phyloP scores from a whole-genome alignment of 53 echinoderm and acorn worm species.

The Zoroaster sp. region DNA sequence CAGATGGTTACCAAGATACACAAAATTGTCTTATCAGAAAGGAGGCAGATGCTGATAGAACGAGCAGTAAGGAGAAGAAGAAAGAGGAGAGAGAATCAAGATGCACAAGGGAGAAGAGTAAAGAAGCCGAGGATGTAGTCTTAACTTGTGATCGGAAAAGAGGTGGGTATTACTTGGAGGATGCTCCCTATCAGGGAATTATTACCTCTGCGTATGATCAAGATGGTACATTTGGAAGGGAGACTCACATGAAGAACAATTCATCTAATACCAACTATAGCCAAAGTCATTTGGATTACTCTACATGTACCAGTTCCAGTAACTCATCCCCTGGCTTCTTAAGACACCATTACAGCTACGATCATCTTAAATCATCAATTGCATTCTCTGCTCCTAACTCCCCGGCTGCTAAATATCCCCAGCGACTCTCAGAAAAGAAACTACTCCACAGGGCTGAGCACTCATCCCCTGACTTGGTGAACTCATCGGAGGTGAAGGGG shows the following conservation, averaged over 20 bases:
- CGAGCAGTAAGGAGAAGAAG: neutral
- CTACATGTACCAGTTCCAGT: neutral
- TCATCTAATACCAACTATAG: neutral
- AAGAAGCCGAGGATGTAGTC: constrained; percentile 33
- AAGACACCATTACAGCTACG: constrained; percentile 44
- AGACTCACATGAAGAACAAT: neutral
- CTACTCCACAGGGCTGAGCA: constrained; percentile 40
- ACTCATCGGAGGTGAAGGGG: neutral
- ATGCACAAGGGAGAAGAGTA: constrained; percentile 34
- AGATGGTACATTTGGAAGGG: neutral
- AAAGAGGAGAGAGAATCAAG: neutral
- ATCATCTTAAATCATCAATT: constrained; percentile 30
- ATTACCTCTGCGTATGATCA: neutral
- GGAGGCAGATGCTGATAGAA: neutral
- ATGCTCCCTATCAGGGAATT: constrained; percentile 23
- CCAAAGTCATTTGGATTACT: neutral
- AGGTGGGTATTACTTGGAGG: constrained; percentile 33
- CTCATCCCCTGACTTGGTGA: constrained; percentile 46
- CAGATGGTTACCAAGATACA: neutral
- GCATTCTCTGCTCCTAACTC: constrained; percentile 46
- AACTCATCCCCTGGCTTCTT: constrained; percentile 45
- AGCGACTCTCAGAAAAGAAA: constrained; percentile 4
- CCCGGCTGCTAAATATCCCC: constrained; percentile 17
- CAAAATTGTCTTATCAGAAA: constrained; percentile 5
- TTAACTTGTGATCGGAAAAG: constrained; percentile 40